Base-by-base conservation (phyloP, 2,888 invertebrate species). In the Drosophila cognata region DNA sequence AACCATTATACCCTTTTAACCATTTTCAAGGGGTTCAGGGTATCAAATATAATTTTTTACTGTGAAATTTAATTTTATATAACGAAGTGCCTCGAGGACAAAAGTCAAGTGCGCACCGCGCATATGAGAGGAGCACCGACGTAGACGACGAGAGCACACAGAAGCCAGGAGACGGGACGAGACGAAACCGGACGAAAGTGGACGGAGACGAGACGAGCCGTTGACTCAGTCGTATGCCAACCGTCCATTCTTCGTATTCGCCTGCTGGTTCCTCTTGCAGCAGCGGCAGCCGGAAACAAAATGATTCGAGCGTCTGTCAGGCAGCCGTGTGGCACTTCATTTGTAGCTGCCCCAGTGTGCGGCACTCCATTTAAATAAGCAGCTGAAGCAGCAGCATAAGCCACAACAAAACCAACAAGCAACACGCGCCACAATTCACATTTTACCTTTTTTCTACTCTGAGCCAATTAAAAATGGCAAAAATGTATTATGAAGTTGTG, bases 261-360 rank as follows among this genome's bases (percentile, higher is more conserved):
- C 28, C 35, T 35, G 29, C n/a, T 29, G 41, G 16, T 8, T 28
- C n/a, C 38, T n/a, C 28, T 38, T 56, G 38, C 16, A 38, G 41
- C n/a, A 25, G 57, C 33, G 58, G 25, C 41, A 64, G 29, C 29
- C 52, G 60, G 60, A 60, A 52, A 52, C 52, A 36, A 13, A 52
- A 57, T 48, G 70, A 46, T 69, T 69, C 56, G 57, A 76, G 76
- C 60, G 61, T 43, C 77, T 77, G 74, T 70, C 70, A 67, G 62
- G 48, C 67, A 70, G 48, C 63, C 43, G 43, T 66, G 77, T 74
- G 81, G 66, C 81, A 77, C 77, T 82, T 84, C 76, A 81, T 81
- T 79, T 73, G 73, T 62, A 65, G 73, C 43, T 59, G 62, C 38
- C 50, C 21, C 50, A 10, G 28, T 21, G 29, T 13, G 48, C 11